phyloP scores from a whole-genome alignment of 2,888 invertebrate genomes.

The Pseudococcus jackbeardsleyi region DNA sequence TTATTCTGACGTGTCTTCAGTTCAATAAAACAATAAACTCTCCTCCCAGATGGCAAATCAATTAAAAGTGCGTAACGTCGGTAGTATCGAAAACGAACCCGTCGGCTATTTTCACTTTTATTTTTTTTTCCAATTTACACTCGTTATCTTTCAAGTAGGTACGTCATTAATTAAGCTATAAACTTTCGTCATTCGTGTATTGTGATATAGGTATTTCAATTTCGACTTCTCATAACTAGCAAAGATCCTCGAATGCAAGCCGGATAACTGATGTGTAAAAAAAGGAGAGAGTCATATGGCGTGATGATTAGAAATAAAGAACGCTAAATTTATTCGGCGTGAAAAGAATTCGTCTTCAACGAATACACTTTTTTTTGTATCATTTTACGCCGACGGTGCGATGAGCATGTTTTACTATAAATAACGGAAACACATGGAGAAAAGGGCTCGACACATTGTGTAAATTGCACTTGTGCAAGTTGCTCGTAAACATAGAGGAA shows the following conservation, averaged over 20 bases:
- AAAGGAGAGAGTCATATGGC: conserved; percentile 30
- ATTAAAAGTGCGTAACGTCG: neutral
- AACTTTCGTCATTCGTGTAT: conserved; percentile 26
- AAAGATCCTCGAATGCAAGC: neutral
- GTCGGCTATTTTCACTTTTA: neutral
- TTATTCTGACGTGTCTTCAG: too few relatives aligned
- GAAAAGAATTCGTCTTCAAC: conserved; percentile 26
- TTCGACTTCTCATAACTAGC: neutral
- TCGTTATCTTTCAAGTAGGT: neutral
- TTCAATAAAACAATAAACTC: too few relatives aligned
- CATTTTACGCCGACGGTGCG: neutral
- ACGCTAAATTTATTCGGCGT: conserved; percentile 24
- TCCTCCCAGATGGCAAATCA: neutral
- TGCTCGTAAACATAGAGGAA: neutral
- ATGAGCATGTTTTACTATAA: conserved; percentile 28
- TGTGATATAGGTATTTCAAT: neutral
- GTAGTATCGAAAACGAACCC: neutral
- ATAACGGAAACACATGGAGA: conserved; percentile 28
- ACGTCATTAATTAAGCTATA: conserved; percentile 22
- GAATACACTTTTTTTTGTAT: conserved; percentile 2
- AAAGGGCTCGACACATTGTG: neutral
- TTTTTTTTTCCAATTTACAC: neutral
- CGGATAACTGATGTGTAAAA: neutral
- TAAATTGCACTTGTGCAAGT: neutral
- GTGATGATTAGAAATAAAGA: conserved; percentile 24